Evolutionary conservation across 2,113 vertebrate genomes (phyloP).

Genomic region (Notothenia rossii): DNA sequence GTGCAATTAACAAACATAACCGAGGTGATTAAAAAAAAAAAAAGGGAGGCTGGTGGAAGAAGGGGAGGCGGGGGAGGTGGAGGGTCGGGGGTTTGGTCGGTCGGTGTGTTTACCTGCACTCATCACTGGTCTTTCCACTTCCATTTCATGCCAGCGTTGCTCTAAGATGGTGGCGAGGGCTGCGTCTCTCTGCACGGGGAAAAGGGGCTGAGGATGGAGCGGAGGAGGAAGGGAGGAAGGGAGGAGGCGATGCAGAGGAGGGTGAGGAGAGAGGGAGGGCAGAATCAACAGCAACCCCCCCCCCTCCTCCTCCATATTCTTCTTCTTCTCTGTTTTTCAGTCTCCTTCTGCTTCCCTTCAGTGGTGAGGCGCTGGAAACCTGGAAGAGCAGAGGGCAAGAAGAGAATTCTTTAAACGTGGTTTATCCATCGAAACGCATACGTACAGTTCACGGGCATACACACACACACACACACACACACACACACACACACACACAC

Average conservation of each 20-base stretch:
- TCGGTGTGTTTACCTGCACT: slow-evolving; percentile 80
- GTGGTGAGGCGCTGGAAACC: slow-evolving; percentile 50
- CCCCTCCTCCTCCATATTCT: slow-evolving; percentile 71
- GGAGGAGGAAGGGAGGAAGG: slow-evolving; percentile 68
- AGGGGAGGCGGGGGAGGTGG: slow-evolving; percentile 22
- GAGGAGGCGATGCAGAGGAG: slow-evolving; percentile 72
- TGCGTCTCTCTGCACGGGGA: slow-evolving; percentile 77
- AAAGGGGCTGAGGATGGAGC: slow-evolving; percentile 79
- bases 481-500: not conserved
- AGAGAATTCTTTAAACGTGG: slow-evolving; percentile 22
- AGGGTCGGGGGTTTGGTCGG: slow-evolving; percentile 47
- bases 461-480: not conserved
- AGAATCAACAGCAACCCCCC: slow-evolving; percentile 80
- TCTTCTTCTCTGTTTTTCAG: slow-evolving; percentile 69
- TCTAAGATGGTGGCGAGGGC: slow-evolving; percentile 87
- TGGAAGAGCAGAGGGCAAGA: slow-evolving; percentile 57
- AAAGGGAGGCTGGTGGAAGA: slow-evolving; percentile 20
- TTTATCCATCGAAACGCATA: slow-evolving; percentile 61
- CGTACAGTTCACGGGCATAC: slow-evolving; percentile 33
- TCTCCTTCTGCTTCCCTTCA: slow-evolving; percentile 65
- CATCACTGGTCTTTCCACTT: slow-evolving; percentile 71
- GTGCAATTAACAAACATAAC: slow-evolving; percentile 81
- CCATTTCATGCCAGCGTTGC: slow-evolving; percentile 84
- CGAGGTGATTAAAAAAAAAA: slow-evolving; percentile 74
- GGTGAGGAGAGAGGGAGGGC: slow-evolving; percentile 75